phyloP scores from a whole-genome alignment of 64 coral and sea anemone species.

The Montipora capricornis region DNA sequence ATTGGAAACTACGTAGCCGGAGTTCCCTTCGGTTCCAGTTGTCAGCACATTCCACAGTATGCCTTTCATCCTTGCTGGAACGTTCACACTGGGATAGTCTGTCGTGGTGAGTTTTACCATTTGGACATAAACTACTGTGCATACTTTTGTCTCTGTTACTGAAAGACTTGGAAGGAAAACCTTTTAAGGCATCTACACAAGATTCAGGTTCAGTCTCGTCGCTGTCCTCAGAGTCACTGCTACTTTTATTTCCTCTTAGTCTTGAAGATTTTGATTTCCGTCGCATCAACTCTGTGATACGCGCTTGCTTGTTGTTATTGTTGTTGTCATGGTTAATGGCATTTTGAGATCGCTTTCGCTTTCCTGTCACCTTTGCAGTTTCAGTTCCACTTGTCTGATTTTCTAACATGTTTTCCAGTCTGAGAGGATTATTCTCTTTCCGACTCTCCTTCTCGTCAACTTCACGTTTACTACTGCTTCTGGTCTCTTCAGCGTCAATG shows the following conservation, averaged over 20 bases:
- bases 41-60: slow-evolving; percentile 4
- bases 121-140: slow-evolving; percentile 20
- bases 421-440: slow-evolving; percentile 47
- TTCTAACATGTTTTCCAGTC: slow-evolving; percentile 19
- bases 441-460: slow-evolving; percentile 34
- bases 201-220: slow-evolving; percentile 30
- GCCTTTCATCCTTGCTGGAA: neutral
- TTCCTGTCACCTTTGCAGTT: neutral
- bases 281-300: slow-evolving; percentile 31
- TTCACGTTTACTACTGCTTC: slow-evolving; percentile 16
- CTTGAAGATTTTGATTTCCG: neutral
- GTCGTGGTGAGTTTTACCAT: slow-evolving; percentile 69
- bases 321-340: neutral
- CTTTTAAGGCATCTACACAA: slow-evolving; percentile 22
- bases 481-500: neutral
- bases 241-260: neutral
- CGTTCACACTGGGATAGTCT: slow-evolving; percentile 21
- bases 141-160: neutral
- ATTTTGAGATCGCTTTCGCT: slow-evolving; percentile 38
- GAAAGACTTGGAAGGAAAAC: slow-evolving; percentile 42
- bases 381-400: neutral
- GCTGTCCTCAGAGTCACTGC: slow-evolving; percentile 24
- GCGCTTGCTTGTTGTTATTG: slow-evolving; percentile 1
- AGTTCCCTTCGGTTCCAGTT: slow-evolving; percentile 66
- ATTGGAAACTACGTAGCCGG: slow-evolving; percentile 45